Conservation (phyloP, 2,113 vertebrate species). For the Coreoperca whiteheadi region DNA sequence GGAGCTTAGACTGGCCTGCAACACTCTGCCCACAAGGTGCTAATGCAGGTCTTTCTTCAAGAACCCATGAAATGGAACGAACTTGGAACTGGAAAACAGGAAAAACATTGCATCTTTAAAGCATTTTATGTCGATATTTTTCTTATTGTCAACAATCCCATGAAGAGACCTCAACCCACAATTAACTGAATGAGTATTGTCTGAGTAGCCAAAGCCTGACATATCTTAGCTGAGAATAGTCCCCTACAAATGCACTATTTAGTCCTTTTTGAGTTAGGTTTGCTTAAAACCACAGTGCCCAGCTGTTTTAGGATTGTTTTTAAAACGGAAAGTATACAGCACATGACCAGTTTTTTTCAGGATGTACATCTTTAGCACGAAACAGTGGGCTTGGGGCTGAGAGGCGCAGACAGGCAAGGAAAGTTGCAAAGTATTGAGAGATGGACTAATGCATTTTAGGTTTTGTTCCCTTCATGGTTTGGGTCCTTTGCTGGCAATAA, state of each 20-base stretch:
- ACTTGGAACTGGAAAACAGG: background rate
- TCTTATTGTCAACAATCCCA: background rate
- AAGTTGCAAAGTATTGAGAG: too few relatives aligned
- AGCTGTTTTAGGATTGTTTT: background rate
- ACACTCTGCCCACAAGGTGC: slow-evolving; percentile 91
- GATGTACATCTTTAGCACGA: background rate
- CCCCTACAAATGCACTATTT: too few relatives aligned
- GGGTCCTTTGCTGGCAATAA: background rate
- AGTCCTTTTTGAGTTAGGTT: background rate
- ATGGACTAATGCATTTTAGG: too few relatives aligned
- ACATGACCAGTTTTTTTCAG: background rate
- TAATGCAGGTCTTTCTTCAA: background rate
- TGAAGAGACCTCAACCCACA: background rate
- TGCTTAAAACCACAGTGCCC: background rate
- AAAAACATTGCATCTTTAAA: background rate
- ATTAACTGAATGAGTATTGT: background rate
- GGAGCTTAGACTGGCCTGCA: slow-evolving; percentile 87
- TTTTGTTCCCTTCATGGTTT: background rate
- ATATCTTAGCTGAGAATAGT: background rate
- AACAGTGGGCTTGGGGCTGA: background rate
- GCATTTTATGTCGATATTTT: background rate
- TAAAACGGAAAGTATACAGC: background rate
- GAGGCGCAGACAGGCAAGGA: background rate
- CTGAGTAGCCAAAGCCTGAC: background rate
- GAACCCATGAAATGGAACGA: background rate